phyloP scores from a whole-genome alignment of 2,797 vertebrate species.

The Myiothlypis coronata region DNA sequence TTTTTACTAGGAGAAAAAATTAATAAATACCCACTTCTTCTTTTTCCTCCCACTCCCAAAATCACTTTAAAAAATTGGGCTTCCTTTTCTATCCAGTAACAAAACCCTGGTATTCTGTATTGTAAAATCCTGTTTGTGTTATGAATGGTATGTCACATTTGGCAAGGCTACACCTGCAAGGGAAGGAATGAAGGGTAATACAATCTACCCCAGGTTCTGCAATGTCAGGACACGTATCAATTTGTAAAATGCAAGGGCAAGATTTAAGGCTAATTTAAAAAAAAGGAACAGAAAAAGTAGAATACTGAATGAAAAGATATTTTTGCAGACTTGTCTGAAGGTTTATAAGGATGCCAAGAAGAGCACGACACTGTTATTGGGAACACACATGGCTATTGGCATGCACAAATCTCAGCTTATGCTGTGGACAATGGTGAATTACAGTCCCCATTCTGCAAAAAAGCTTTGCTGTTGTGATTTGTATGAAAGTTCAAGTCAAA shows the following conservation, averaged over 20 bases:
- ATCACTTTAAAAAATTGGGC: neutral
- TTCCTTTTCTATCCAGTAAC: neutral
- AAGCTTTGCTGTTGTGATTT: neutral
- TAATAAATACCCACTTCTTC: neutral
- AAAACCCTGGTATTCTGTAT: neutral
- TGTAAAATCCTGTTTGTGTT: neutral
- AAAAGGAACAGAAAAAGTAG: neutral
- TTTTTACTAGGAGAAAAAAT: neutral
- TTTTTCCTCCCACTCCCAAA: neutral
- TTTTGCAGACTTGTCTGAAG: neutral
- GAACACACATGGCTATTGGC: neutral
- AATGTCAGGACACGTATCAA: conserved; percentile 32
- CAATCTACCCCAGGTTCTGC: conserved; percentile 14
- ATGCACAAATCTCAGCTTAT: neutral
- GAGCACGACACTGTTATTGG: neutral
- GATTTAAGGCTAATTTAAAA: neutral
- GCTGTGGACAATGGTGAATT: neutral
- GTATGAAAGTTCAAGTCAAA: neutral
- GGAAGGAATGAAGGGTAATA: conserved; percentile 34
- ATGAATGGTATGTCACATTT: conserved; percentile 40
- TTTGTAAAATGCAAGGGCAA: conserved; percentile 36
- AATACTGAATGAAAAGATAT: neutral
- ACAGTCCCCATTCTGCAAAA: neutral
- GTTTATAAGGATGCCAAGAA: neutral
- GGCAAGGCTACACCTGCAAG: conserved; percentile 37